These are phyloP conservation scores for Staurois parvus DNA, from an alignment of 2,797 vertebrate species.

Conservation along the genomic window DNA sequence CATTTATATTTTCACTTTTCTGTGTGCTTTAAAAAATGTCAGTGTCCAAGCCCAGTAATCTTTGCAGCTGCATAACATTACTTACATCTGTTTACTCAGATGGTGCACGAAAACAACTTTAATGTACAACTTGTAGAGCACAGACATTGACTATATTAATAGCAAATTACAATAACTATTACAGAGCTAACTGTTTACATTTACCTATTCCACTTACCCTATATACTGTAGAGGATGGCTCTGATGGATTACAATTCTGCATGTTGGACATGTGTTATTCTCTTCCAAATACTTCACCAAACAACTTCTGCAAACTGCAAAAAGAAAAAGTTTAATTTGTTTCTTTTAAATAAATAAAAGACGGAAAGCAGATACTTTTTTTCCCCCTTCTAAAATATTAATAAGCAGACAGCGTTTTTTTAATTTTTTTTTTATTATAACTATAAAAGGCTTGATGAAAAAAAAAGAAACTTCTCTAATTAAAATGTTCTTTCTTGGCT, in stretches of 20 bases:
- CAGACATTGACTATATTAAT: no score
- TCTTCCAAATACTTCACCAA: slow-evolving; percentile 98
- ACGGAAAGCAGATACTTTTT: not conserved
- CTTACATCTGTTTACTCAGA: not conserved
- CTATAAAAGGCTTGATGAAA: slow-evolving; percentile 14
- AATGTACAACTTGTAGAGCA: not conserved
- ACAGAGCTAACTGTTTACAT: not conserved
- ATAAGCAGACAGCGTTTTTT: not conserved
- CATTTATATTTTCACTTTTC: no score
- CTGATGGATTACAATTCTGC: slow-evolving; percentile 98
- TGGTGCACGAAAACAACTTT: not conserved
- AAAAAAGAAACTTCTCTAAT: slow-evolving; percentile 27
- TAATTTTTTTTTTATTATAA: not conserved
- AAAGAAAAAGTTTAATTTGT: slow-evolving; percentile 32
- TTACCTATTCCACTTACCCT: slow-evolving; percentile 80
- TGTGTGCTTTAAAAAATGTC: no score
- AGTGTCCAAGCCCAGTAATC: no score
- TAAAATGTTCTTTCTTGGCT: slow-evolving; percentile 7
- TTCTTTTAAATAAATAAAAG: not conserved
- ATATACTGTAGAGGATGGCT: slow-evolving; percentile 98
- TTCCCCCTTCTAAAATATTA: not conserved
- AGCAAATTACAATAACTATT: not conserved
- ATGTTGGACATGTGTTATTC: slow-evolving; percentile 98
- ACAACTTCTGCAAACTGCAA: slow-evolving; percentile 95
- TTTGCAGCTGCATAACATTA: no score